Conservation (phyloP, 2,888 invertebrate genomes). For the Drosophila glabriapex region DNA sequence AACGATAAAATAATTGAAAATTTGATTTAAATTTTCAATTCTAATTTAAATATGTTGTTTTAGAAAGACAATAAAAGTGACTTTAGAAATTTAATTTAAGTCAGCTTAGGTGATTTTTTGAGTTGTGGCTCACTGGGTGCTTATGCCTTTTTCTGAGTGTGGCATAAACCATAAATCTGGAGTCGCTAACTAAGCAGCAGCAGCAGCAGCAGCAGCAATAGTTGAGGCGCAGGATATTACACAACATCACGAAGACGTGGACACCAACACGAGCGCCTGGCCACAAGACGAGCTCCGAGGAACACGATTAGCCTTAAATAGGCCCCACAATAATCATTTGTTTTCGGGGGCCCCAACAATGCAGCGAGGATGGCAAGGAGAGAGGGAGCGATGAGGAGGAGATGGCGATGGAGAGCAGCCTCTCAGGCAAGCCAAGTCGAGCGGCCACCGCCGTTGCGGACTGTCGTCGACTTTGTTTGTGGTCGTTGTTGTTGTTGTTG, state of each 20-base stretch:
- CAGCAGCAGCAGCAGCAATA: not conserved
- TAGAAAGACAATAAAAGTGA: not conserved
- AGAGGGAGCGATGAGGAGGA: not conserved
- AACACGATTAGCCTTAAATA: slow-evolving; percentile 77
- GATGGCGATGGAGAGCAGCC: not conserved
- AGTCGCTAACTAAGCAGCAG: not conserved
- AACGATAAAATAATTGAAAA: not conserved
- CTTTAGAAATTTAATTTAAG: not conserved
- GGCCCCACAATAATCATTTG: slow-evolving; percentile 76
- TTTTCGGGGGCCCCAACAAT: slow-evolving; percentile 66
- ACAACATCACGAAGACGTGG: slow-evolving; percentile 58
- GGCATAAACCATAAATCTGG: slow-evolving; percentile 44
- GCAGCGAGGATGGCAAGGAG: slow-evolving; percentile 22
- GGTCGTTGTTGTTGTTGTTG: slow-evolving; percentile 43
- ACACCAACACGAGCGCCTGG: slow-evolving; percentile 27
- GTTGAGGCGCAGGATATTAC: slow-evolving; percentile 40
- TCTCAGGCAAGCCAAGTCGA: slow-evolving; percentile 45
- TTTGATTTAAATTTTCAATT: not conserved
- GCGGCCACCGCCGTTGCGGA: slow-evolving; percentile 70
- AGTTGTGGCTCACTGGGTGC: too few relatives aligned
- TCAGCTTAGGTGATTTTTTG: not conserved
- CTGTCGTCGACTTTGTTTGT: slow-evolving; percentile 36
- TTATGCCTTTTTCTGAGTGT: not conserved
- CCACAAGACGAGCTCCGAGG: slow-evolving; percentile 36
- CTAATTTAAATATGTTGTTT: not conserved